Conservation (phyloP, 2,888 invertebrate species). For the Mythimna impura region DNA sequence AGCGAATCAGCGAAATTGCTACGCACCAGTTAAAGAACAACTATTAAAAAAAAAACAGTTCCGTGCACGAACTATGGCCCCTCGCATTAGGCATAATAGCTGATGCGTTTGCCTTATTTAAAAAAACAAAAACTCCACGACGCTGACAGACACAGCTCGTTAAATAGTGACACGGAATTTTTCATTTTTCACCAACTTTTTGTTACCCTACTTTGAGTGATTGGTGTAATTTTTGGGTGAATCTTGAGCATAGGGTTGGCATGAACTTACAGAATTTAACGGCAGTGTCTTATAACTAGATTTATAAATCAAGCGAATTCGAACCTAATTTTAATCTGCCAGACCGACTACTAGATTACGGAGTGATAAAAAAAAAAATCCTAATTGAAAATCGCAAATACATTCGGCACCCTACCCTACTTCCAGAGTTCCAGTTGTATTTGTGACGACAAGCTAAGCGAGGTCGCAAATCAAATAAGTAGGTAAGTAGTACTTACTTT, state of each 20-base stretch:
- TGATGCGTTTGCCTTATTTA: conserved; percentile 79
- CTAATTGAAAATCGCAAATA: too few species aligned
- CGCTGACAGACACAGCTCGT: conserved; percentile 83
- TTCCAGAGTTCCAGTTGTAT: too few species aligned
- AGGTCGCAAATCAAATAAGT: too few species aligned
- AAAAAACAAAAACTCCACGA: conserved; percentile 75
- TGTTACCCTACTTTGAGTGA: conserved; percentile 76
- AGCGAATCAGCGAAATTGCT: conserved; percentile 2
- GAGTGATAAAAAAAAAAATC: background rate
- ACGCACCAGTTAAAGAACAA: conserved; percentile 26
- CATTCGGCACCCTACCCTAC: too few species aligned
- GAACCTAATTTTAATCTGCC: background rate
- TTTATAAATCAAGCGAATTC: background rate
- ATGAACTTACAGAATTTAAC: background rate
- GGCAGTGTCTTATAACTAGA: background rate
- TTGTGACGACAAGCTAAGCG: too few species aligned
- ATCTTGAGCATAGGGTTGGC: conserved; percentile 56
- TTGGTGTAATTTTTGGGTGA: conserved; percentile 78
- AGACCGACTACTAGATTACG: background rate
- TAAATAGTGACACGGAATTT: conserved; percentile 78
- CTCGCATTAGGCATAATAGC: conserved; percentile 76
- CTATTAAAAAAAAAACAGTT: conserved; percentile 54
- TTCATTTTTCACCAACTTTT: conserved; percentile 80
- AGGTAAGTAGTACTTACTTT: too few species aligned
- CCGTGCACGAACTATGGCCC: conserved; percentile 66